Evolutionary conservation across 2,797 vertebrate genomes (phyloP).

Genomic region (Tokudaia tokunoshimensis): DNA sequence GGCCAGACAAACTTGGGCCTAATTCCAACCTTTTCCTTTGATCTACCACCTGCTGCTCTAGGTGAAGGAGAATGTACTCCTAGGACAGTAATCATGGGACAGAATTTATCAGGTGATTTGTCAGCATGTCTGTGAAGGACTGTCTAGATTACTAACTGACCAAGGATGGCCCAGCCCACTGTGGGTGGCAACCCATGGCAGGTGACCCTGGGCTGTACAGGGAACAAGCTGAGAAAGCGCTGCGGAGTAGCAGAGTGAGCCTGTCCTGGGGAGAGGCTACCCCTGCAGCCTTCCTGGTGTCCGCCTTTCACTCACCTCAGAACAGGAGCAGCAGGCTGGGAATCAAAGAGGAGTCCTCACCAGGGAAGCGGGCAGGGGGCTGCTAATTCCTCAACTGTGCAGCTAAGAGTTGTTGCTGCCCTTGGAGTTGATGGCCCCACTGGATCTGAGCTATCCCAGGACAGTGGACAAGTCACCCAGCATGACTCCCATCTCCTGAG

Average conservation of each 20-base stretch:
- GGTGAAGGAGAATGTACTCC: not conserved
- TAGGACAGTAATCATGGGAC: not conserved
- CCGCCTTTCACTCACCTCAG: fast-evolving
- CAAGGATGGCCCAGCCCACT: not conserved
- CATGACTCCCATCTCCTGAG: not conserved
- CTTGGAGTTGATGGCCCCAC: not conserved
- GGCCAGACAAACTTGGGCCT: not conserved
- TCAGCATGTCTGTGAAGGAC: not conserved
- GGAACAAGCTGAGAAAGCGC: not conserved
- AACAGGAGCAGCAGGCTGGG: not conserved
- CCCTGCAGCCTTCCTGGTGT: no score
- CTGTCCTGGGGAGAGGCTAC: not conserved
- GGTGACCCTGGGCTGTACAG: not conserved
- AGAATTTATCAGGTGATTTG: not conserved
- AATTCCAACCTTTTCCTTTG: not conserved
- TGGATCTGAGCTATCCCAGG: not conserved
- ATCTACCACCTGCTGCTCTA: not conserved
- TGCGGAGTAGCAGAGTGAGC: fast-evolving
- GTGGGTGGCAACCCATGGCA: not conserved
- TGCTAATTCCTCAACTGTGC: not conserved
- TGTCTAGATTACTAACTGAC: not conserved
- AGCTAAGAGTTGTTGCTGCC: not conserved
- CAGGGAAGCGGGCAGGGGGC: not conserved
- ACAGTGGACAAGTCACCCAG: fast-evolving
- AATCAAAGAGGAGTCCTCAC: not conserved